A percentile compares a stretch with the other conserved stretches of the same genome.
These are phyloP conservation scores for Polydrusus pterygomalis DNA, from an alignment of 2,888 invertebrate species.

Conservation along the genomic window DNA sequence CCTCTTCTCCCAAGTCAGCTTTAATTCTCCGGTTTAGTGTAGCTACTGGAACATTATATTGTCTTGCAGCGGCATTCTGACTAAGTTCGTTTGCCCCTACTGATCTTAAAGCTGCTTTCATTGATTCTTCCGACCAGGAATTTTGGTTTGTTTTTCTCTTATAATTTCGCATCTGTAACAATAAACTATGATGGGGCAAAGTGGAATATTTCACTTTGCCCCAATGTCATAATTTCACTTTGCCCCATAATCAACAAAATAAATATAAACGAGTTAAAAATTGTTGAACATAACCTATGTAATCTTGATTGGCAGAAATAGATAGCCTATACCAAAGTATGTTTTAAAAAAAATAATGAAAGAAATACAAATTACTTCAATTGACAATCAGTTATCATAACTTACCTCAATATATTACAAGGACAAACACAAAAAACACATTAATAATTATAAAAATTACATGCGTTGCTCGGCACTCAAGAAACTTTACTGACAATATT, in stretches of 20 bases:
- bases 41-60: not conserved
- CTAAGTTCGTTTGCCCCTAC: not conserved
- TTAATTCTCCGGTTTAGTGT: constrained; percentile 18
- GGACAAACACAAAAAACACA: too few species aligned
- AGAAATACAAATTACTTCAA: too few species aligned
- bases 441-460: too few species aligned
- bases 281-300: not conserved
- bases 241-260: constrained; percentile 1
- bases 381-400: too few species aligned
- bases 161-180: not conserved
- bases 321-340: too few species aligned
- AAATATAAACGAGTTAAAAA: not conserved
- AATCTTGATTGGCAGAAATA: too few species aligned
- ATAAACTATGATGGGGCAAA: not conserved
- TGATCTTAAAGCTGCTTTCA: constrained; percentile 16
- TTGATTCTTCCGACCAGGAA: constrained; percentile 5
- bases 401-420: too few species aligned
- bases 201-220: not conserved
- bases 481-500: too few species aligned
- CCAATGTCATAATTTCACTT: not conserved
- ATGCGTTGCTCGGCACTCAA: too few species aligned
- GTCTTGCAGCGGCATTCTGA: constrained; percentile 3
- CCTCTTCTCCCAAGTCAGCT: constrained; percentile 9
- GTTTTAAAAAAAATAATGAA: too few species aligned
- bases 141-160: constrained; percentile 4